Conservation (phyloP, 2,888 invertebrate genomes). For the Hesperia comma region DNA sequence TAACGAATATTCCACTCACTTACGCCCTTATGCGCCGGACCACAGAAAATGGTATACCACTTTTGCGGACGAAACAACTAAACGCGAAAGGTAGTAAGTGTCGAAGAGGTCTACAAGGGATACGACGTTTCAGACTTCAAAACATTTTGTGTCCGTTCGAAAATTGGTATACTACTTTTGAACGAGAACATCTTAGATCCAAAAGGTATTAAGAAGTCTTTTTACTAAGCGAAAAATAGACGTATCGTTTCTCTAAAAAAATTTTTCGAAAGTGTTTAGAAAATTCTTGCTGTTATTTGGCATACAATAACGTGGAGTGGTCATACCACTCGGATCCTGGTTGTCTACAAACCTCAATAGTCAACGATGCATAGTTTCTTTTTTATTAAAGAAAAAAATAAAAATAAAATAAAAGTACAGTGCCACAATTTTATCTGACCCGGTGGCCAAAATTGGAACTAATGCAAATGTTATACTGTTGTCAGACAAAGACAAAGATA, state of each 20-base stretch:
- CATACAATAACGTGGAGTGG: constrained; percentile 11
- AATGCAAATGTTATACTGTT: too few species aligned
- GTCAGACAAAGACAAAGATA: too few species aligned
- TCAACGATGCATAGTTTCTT: too few species aligned
- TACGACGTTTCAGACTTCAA: constrained; percentile 50
- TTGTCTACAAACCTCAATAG: too few species aligned
- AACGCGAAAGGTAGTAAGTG: constrained; percentile 53
- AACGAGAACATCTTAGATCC: constrained; percentile 20
- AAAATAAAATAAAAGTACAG: too few species aligned
- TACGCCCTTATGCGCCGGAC: constrained; percentile 52
- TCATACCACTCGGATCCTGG: too few species aligned
- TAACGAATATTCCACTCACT: constrained; percentile 34
- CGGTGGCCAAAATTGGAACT: too few species aligned
- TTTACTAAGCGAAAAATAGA: constrained; percentile 21
- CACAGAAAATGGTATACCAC: constrained; percentile 69
- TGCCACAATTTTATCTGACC: too few species aligned
- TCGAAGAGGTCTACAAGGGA: constrained; percentile 48
- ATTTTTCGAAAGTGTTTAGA: constrained; percentile 28
- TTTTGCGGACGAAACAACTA: constrained; percentile 52
- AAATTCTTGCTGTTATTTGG: constrained; percentile 21
- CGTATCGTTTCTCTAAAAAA: constrained; percentile 35
- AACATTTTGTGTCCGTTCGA: constrained; percentile 56
- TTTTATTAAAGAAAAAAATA: too few species aligned
- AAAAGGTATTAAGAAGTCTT: constrained; percentile 43
- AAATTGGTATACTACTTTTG: constrained; percentile 72